phyloP scores from a whole-genome alignment of 2,797 vertebrate genomes.

The Molossus molossus region DNA sequence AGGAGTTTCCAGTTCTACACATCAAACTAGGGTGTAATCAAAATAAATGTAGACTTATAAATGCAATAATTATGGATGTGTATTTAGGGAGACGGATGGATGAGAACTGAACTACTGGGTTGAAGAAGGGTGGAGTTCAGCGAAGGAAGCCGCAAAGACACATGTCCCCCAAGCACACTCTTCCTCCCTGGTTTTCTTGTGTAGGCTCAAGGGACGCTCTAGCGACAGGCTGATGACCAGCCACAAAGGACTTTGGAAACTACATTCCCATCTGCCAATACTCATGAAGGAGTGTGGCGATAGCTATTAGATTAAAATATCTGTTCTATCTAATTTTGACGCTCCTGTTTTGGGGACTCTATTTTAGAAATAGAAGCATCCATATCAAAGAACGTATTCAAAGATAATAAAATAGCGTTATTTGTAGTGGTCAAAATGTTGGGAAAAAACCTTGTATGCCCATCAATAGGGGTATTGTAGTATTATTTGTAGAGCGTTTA shows the following conservation, averaged over 20 bases:
- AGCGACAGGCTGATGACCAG: background rate
- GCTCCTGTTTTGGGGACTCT: background rate
- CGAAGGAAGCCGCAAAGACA: background rate
- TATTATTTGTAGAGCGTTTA: constrained; percentile 26
- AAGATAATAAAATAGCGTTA: constrained; percentile 32
- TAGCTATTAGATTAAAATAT: constrained; percentile 10
- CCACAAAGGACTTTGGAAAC: background rate
- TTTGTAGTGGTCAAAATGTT: constrained; percentile 34
- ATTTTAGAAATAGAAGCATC: constrained; percentile 13
- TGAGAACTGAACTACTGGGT: background rate
- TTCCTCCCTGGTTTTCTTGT: background rate
- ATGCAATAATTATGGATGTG: background rate
- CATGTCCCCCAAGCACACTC: background rate
- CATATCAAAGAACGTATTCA: background rate
- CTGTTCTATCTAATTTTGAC: constrained; percentile 15
- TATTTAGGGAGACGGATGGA: background rate
- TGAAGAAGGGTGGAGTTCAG: background rate
- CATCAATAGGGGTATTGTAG: background rate
- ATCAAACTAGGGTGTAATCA: constrained; percentile 36
- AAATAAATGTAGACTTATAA: background rate
- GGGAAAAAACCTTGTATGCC: background rate
- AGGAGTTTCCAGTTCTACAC: constrained; percentile 25
- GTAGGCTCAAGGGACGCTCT: background rate
- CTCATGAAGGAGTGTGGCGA: background rate
- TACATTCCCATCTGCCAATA: background rate